Conservation (phyloP, 2,888 invertebrate genomes). For the Papilio gigon region DNA sequence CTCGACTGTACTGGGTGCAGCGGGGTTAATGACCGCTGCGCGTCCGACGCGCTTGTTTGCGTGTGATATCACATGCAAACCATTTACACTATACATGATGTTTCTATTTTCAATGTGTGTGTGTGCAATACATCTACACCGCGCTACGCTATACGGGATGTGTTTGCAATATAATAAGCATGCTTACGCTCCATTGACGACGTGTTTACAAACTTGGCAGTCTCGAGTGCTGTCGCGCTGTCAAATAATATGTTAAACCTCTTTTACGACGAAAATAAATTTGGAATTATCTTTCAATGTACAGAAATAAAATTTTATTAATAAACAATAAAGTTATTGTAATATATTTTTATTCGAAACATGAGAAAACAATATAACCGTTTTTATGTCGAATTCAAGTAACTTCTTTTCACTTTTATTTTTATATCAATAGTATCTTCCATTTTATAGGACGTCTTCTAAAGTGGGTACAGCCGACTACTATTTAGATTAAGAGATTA, state of each 20-base stretch:
- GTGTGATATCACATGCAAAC: constrained; percentile 37
- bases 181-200: constrained; percentile 22
- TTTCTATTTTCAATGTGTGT: background rate
- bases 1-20: constrained; percentile 46
- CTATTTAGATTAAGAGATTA: background rate
- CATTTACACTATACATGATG: constrained; percentile 21
- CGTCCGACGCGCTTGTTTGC: constrained; percentile 47
- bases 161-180: constrained; percentile 17
- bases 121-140: background rate
- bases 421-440: background rate
- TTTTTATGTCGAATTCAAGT: background rate
- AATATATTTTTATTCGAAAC: background rate
- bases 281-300: constrained; percentile 21
- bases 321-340: background rate
- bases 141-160: background rate
- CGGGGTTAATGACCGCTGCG: constrained; percentile 45
- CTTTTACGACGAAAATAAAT: constrained; percentile 28
- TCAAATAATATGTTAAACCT: constrained; percentile 15
- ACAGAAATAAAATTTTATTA: constrained; percentile 2
- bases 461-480: background rate
- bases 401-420: background rate
- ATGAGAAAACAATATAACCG: background rate
- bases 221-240: constrained; percentile 17
- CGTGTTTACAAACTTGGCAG: constrained; percentile 28
- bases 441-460: no score